phyloP scores from a whole-genome alignment of 2,113 vertebrate species.

The Nothocercus nigrocapillus region DNA sequence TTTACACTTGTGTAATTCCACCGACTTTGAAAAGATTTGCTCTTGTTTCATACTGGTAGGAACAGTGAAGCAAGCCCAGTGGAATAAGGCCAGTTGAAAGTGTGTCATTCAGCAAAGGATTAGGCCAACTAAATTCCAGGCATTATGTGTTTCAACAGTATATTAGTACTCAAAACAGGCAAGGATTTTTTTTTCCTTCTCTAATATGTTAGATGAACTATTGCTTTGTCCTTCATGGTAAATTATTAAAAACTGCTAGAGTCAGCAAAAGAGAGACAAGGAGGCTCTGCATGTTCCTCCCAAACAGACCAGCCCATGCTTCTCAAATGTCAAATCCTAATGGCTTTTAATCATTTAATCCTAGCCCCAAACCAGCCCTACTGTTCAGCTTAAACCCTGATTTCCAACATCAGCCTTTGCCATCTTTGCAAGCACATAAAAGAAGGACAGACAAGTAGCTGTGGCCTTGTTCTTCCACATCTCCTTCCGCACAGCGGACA shows the following conservation, averaged over 20 bases:
- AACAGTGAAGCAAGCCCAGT: not conserved
- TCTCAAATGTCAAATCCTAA: not conserved
- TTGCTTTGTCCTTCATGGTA: fast-evolving
- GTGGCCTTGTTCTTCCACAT: not conserved
- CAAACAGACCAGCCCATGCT: not conserved
- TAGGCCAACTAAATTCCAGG: not conserved
- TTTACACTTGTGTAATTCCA: not conserved
- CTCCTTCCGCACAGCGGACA: not conserved
- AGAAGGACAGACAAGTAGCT: fast-evolving
- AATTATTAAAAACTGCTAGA: not conserved
- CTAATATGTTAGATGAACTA: not conserved
- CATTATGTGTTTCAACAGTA: not conserved
- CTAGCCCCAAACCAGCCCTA: not conserved
- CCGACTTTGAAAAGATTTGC: not conserved
- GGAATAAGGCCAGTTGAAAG: not conserved
- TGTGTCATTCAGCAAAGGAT: not conserved
- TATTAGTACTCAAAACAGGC: conserved; percentile 49
- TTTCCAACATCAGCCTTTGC: not conserved
- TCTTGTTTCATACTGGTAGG: not conserved
- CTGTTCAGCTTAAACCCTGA: not conserved
- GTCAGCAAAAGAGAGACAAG: fast-evolving
- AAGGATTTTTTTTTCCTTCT: not conserved
- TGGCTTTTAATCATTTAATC: conserved; percentile 16
- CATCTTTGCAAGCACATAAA: not conserved
- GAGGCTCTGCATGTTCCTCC: not conserved